These are phyloP conservation scores for Zosterops japonicus DNA, from an alignment of 2,113 vertebrate genomes.

Conservation along the genomic window DNA sequence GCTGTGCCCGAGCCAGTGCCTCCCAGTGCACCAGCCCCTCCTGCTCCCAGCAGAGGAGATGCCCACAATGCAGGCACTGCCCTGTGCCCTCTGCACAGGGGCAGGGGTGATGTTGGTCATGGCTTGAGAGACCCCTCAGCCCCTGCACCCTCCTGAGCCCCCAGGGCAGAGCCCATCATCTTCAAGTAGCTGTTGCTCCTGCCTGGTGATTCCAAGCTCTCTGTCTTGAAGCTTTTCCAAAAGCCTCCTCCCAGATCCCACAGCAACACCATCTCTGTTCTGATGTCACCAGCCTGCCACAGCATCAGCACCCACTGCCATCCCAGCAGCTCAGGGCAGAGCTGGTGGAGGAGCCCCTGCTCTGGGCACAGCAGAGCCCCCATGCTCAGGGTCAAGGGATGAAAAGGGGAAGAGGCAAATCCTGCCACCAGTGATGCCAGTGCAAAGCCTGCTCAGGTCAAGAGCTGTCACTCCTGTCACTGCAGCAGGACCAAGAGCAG, in stretches of 20 bases:
- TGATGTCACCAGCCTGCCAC: background rate
- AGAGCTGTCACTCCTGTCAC: background rate
- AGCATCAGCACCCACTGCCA: background rate
- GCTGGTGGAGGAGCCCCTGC: fast-evolving
- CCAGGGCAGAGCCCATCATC: background rate
- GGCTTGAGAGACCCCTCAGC: background rate
- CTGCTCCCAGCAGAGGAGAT: background rate
- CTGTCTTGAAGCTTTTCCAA: background rate
- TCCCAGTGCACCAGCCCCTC: background rate
- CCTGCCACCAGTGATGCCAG: background rate
- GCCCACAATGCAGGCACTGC: background rate
- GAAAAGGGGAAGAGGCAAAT: background rate
- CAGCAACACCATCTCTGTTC: background rate
- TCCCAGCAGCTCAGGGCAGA: background rate
- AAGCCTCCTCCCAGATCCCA: background rate
- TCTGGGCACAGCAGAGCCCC: background rate
- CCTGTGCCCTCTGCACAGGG: background rate
- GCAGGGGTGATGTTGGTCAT: background rate
- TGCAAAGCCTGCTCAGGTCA: background rate
- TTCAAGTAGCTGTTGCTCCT: background rate
- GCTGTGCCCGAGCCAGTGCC: background rate
- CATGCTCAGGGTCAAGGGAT: background rate
- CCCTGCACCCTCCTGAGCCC: background rate
- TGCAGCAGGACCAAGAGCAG: background rate
- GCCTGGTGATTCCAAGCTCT: background rate